Base-by-base conservation (phyloP, 2,888 invertebrate genomes). In the Heliconius aoede region DNA sequence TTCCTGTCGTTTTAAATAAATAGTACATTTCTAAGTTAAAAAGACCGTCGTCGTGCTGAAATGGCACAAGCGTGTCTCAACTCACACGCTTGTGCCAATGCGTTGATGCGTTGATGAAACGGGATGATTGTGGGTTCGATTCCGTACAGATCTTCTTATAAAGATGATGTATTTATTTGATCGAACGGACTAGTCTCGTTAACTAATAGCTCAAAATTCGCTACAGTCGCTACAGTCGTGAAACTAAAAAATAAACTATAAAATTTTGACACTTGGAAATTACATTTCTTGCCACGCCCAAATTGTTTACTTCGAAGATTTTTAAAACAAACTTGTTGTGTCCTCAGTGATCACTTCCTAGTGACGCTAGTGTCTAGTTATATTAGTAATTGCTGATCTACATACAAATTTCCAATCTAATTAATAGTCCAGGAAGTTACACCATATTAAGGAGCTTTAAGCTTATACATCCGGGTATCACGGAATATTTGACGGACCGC, bases 371-470 rank as follows among this genome's bases (percentile, higher is more conserved):
- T n/a, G 11, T 21, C 13, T 36, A n/a, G 21, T 30, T 51, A 30
- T 28, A 21, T n/a, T n/a, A n/a, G n/a, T n/a, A n/a, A n/a, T n/a
- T n/a, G n/a, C n/a, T n/a, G 21, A 68, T 68, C 21, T 51, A 68
- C 51, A 68, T 28, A 36, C 24, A 18, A 67, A 67, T 24, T 28
- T 40, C 32, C 13, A n/a, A 69, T 5, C 18, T 36, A 69, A 51
- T 51, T 69, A 30, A 69, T 51, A 30, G 11, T n/a, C 68, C 68
- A 51, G 68, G 68, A 69, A 69, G 68, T 69, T 51, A 51, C n/a
- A n/a, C 7, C 51, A 69, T 3, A 18, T 26, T 26, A 68, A 68
- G 68, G 46, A 64, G 62, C 11, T 64, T 8, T 30, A n/a, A 4
- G 62, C 21, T 28, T 11, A 9, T 64, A 62, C 30, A 30, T 64